Base-by-base conservation (phyloP, 2,888 invertebrate genomes). In the Neoscelio sp. region DNA sequence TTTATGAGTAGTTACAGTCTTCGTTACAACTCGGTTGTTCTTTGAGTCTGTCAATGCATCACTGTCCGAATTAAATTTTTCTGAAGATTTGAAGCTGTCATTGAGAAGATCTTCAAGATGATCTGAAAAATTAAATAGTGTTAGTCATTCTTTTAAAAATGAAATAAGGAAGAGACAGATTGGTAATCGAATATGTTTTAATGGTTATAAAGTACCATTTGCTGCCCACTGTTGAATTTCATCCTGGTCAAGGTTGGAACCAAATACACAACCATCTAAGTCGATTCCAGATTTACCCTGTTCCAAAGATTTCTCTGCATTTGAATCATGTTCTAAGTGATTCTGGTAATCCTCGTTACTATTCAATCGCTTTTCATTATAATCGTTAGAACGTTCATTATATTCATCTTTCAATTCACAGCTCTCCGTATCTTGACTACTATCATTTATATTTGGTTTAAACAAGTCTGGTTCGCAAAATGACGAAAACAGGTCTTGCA, bases 401-500 rank as follows among this genome's bases (percentile, higher is more conserved):
- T 7, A 6, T 28, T 58, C 56, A 10, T 28, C 33, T 7, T 18
- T 30, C 10, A 28, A 18, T 15, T 64, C 8, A 2, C 17, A 18
- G 13, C 40, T 8, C 6, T 50, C 38, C 5, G 48, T 20, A 35
- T 26, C 17, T 26, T 15, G 42, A 28, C 3, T 6, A 44, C 7
- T 42, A 8, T 23, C 10, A 13, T 40, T 30, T 10, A 8, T 17
- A 33, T 40, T 35, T 1, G 44, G 30, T 13, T 48, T 28, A 6
- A 50, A 33, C 2, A 18, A 18, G 1, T 10, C 17, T 7, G 77
- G 64, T 20, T 78, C 67, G 10, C 54, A 74, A 20, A 78, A 68
- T 5, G 74, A 58, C 8, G 76, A 70, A 44, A 77, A 74, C 13
- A 80, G 58, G 38, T 76, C 42, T 13, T 70, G 18, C n/a, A 80